Conservation (phyloP, 2,797 vertebrate species). For the Urocyon cinereoargenteus region DNA sequence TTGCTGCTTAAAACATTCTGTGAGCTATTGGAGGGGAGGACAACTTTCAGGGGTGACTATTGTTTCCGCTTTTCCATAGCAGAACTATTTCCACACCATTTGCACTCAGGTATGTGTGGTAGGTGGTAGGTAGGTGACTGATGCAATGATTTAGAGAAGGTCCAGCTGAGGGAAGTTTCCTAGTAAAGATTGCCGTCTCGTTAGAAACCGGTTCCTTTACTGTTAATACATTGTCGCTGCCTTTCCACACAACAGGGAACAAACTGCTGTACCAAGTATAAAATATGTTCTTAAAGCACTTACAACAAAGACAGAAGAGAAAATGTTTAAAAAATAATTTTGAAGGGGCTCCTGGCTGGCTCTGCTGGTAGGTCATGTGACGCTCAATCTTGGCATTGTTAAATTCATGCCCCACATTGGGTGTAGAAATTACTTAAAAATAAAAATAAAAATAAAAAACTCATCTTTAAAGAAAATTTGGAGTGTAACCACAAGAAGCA, state of each 20-base stretch:
- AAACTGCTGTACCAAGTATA: not conserved
- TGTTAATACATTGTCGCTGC: not conserved
- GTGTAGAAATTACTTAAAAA: not conserved
- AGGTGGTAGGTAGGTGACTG: not conserved
- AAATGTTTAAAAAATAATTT: conserved; percentile 57
- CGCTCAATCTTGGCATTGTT: not conserved
- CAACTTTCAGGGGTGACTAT: not conserved
- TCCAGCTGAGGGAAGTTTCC: not conserved
- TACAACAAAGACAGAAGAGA: conserved; percentile 36
- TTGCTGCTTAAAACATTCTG: not conserved
- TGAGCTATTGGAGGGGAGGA: not conserved
- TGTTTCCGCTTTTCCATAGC: not conserved
- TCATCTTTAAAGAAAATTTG: not conserved
- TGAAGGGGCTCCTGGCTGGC: not conserved
- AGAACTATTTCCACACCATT: not conserved
- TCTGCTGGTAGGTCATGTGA: not conserved
- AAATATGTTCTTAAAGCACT: not conserved
- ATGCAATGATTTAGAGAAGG: not conserved
- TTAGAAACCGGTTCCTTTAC: not conserved
- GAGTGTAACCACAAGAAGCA: conserved; percentile 60
- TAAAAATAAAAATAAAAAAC: not conserved
- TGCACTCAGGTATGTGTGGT: not conserved
- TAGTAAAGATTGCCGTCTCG: not conserved
- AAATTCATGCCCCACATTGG: not conserved
- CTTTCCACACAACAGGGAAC: not conserved